phyloP scores from a whole-genome alignment of 2,113 vertebrate species.

The Poecile atricapillus region DNA sequence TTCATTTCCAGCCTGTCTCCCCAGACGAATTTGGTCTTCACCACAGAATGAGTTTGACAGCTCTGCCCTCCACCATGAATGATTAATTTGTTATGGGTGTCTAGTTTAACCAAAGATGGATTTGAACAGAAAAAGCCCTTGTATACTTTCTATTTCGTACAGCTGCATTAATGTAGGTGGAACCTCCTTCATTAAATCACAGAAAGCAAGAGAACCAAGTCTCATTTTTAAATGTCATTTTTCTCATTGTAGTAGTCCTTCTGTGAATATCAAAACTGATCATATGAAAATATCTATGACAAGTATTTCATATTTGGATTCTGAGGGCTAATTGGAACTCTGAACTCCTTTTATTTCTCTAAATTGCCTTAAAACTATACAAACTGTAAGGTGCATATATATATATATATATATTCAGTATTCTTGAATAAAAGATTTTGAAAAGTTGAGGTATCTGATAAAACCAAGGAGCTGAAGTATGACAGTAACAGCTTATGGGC shows the following conservation, averaged over 20 bases:
- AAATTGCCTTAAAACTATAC: background rate
- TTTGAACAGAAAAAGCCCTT: constrained; percentile 45
- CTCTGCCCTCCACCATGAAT: constrained; percentile 48
- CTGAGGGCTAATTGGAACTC: background rate
- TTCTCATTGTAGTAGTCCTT: background rate
- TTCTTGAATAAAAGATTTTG: background rate
- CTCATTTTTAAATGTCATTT: constrained; percentile 24
- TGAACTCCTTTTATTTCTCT: background rate
- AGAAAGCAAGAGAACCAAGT: background rate
- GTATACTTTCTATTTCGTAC: constrained; percentile 28
- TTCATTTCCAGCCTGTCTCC: constrained; percentile 29
- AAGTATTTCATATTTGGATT: background rate
- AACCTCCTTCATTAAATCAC: constrained; percentile 14
- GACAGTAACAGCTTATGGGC: background rate
- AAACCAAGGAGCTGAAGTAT: background rate
- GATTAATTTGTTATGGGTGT: constrained; percentile 62
- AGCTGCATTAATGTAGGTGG: constrained; percentile 39
- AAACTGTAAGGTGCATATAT: background rate
- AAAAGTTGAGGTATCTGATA: background rate
- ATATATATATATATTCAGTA: background rate
- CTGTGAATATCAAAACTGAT: background rate
- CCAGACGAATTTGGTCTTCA: constrained; percentile 46
- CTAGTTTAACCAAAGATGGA: constrained; percentile 54
- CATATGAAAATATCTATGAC: background rate
- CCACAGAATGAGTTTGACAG: constrained; percentile 61